Percentiles rank a stretch among this genome's conserved stretches.
Conservation (phyloP, 2,888 invertebrate genomes). For the Ectemnius cavifrons region DNA sequence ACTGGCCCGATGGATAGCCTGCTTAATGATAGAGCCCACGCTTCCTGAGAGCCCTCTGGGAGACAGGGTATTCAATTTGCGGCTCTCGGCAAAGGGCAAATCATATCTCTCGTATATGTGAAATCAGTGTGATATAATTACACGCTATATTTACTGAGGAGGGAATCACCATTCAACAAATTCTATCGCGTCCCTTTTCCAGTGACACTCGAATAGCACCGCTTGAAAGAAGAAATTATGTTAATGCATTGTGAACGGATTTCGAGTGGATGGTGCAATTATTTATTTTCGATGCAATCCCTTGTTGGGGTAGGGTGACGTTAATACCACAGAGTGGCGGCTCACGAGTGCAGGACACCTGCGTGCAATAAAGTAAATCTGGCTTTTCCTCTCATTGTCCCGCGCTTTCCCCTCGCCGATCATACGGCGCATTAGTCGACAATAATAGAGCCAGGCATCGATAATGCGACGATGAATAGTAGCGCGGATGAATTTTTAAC, state of each 20-base stretch:
- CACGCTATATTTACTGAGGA: not conserved
- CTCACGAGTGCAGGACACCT: conserved; percentile 59
- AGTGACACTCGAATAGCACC: not conserved
- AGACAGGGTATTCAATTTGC: not conserved
- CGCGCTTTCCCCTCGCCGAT: conserved; percentile 54
- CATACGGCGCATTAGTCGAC: conserved; percentile 64
- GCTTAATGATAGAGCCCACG: too few relatives aligned
- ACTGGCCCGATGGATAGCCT: conserved; percentile 20
- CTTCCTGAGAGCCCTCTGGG: not conserved
- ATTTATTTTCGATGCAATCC: conserved; percentile 52
- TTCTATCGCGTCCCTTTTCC: not conserved
- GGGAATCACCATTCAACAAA: not conserved
- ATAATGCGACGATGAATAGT: conserved; percentile 52
- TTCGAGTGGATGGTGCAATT: conserved; percentile 27
- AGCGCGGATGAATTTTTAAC: conserved; percentile 59
- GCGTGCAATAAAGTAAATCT: conserved; percentile 63
- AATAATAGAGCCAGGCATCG: conserved; percentile 58
- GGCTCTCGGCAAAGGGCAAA: not conserved
- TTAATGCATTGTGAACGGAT: conserved; percentile 12
- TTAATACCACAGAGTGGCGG: conserved; percentile 49
- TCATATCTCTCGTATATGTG: conserved; percentile 1
- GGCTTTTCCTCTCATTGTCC: conserved; percentile 60
- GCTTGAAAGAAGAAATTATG: conserved; percentile 35
- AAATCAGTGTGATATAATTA: conserved; percentile 5
- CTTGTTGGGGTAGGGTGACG: conserved; percentile 28